Conservation (phyloP, 2,797 vertebrate genomes). For the Sebastes taczanowskii region DNA sequence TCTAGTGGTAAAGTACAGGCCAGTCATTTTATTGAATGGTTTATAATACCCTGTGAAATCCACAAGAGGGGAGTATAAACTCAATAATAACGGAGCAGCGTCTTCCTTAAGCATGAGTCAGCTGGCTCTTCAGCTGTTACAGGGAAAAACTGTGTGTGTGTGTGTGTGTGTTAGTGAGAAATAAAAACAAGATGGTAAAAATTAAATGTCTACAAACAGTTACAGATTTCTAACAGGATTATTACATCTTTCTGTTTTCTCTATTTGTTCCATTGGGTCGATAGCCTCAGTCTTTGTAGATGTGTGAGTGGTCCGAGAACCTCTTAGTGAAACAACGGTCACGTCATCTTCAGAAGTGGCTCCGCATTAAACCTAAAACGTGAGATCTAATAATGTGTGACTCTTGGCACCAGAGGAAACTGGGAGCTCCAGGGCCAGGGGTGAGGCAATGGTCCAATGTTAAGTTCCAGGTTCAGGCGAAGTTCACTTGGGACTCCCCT, state of each 20-base stretch:
- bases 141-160: not conserved
- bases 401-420: slow-evolving; percentile 9
- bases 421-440: slow-evolving; percentile 13
- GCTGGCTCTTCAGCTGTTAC: not conserved
- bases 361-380: not conserved
- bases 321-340: not conserved
- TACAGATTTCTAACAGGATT: not conserved
- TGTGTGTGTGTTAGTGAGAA: too few species aligned
- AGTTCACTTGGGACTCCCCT: slow-evolving; percentile 86
- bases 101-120: not conserved
- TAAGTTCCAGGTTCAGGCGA: slow-evolving; percentile 92
- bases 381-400: not conserved
- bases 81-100: not conserved
- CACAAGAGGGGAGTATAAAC: slow-evolving; percentile 66
- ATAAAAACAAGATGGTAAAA: not conserved
- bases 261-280: not conserved
- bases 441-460: slow-evolving; percentile 82
- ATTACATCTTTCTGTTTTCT: not conserved
- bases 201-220: not conserved
- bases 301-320: not conserved
- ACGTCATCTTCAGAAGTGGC: not conserved
- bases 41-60: slow-evolving; percentile 13
- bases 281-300: not conserved
- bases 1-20: slow-evolving; percentile 42
- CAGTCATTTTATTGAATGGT: not conserved